Base-by-base conservation (phyloP, 2,797 vertebrate species). In the Gallinago solitaria region DNA sequence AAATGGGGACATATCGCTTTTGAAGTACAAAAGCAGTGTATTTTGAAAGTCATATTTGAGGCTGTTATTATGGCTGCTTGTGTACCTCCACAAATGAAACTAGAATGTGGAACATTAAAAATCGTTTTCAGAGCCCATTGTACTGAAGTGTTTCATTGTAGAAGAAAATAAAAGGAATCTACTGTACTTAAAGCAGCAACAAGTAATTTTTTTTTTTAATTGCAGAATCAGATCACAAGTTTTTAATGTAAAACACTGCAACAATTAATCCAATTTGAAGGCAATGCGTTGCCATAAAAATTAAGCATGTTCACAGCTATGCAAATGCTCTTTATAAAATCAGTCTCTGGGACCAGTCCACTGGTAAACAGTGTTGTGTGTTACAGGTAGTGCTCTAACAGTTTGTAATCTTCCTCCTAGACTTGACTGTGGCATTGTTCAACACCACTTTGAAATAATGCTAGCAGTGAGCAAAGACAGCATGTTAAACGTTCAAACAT, bases 201-300 rank as follows among this genome's bases (percentile, higher is more conserved):
- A 17, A 39, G 5, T 51, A 37, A 24, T 13, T 35, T 48, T 39
- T 39, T 23, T 47, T 95, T 89, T 59, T 83, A 91, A 95, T 90
- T 91, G 80, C 9, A 78, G 90, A 96, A 88, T 93, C 51, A 91
- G 79, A 87, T 91, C 68, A 90, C 67, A 94, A 68, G 53, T 79
- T 95, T 97, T 96, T 94, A 96, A 94, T 9, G 35, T 87, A 90
- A 97, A 97, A 94, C 92, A 92, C 70, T 95, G 89, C 76, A 96
- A 91, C 54, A 97, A 97, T 96, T 94, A 97, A 95, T 95, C 82
- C 59, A 56, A 78, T 95, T 97, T 97, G 76, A 97, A 96, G 56
- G 82, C 50, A 92, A 77, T 86, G 75, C 86, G 50, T 88, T 97
- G 90, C 56, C 89, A 83, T 91, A 95, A 97, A 97, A 97, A 97